A percentile compares a stretch with the other conserved stretches of the same genome.
Conservation (phyloP, 2,888 invertebrate species). For the Volucella inflata region DNA sequence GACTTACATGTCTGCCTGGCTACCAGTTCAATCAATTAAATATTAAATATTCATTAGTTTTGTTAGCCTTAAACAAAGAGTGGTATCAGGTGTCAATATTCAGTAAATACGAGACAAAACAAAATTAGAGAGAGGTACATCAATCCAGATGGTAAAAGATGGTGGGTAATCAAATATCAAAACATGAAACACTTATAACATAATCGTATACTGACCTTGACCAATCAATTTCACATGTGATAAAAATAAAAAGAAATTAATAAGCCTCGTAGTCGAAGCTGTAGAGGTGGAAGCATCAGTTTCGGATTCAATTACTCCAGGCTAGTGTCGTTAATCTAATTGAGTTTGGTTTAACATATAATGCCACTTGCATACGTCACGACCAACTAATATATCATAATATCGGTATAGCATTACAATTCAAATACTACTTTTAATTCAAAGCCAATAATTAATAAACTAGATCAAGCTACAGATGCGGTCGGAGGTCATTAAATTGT, state of each 20-base stretch:
- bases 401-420: background rate
- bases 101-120: slow-evolving; percentile 6
- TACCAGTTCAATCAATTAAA: slow-evolving; percentile 58
- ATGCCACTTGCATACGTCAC: too few species aligned
- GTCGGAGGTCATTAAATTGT: slow-evolving; percentile 38
- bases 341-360: too few species aligned
- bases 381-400: too few species aligned
- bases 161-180: slow-evolving; percentile 63
- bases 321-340: too few species aligned
- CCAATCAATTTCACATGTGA: slow-evolving; percentile 63
- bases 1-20: slow-evolving; percentile 6
- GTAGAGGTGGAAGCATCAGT: background rate
- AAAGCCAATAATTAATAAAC: slow-evolving; percentile 60
- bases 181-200: slow-evolving; percentile 64
- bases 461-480: slow-evolving; percentile 45
- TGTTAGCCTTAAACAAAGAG: slow-evolving; percentile 58
- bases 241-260: slow-evolving; percentile 47
- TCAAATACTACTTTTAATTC: slow-evolving; percentile 39
- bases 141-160: slow-evolving; percentile 36
- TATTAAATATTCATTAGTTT: slow-evolving; percentile 71
- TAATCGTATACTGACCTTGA: slow-evolving; percentile 73
- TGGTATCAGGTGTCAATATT: background rate
- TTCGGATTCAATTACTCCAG: too few species aligned
- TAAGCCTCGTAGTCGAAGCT: slow-evolving; percentile 30
- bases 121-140: slow-evolving; percentile 25